Percentiles rank a stretch among this genome's conserved stretches.
Evolutionary conservation across 2,797 vertebrate species (phyloP).

Genomic region (Micromesistius poutassou): DNA sequence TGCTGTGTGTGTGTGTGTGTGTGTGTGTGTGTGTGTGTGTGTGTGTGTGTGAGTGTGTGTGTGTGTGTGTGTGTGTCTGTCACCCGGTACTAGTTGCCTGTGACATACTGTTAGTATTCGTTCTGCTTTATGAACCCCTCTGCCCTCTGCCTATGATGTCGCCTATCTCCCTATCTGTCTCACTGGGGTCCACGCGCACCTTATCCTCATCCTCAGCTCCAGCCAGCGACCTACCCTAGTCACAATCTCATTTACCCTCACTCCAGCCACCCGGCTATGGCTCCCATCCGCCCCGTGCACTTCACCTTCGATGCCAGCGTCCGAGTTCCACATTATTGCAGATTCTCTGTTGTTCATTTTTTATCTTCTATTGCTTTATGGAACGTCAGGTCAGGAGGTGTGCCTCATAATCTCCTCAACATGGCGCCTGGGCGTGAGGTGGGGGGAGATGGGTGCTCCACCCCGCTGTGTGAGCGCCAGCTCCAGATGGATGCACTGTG

Average conservation of each 20-base stretch:
- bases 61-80: conserved; percentile 23
- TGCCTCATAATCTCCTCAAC: not conserved
- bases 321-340: no score
- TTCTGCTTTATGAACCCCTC: conserved; percentile 92
- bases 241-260: no score
- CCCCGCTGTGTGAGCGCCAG: conserved; percentile 21
- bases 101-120: conserved; percentile 90
- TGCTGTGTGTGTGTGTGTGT: conserved; percentile 19
- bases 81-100: conserved; percentile 82
- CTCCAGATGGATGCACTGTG: conserved; percentile 59
- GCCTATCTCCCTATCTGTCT: conserved; percentile 19
- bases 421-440: not conserved
- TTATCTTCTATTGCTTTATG: no score
- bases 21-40: conserved; percentile 43
- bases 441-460: conserved; percentile 33
- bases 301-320: no score
- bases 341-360: no score
- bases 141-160: conserved; percentile 43
- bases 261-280: no score
- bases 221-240: conserved; percentile 32
- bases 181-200: not conserved
- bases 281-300: no score
- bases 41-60: conserved; percentile 14
- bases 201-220: conserved; percentile 26
- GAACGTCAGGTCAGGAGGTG: no score